Conservation (phyloP, 2,113 vertebrate genomes). For the Dasyurus viverrinus region DNA sequence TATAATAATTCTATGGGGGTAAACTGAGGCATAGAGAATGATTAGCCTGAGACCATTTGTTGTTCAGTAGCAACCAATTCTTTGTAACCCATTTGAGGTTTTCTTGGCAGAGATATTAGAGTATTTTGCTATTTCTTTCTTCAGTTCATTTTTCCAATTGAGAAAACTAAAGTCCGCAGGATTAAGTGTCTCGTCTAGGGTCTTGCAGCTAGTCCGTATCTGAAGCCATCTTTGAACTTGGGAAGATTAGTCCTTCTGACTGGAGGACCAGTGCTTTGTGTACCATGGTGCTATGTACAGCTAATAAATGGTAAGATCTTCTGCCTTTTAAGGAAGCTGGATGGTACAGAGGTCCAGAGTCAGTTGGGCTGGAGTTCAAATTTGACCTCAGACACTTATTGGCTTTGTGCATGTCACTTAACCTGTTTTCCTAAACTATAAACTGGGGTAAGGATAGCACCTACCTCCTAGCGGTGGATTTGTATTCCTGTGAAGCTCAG, state of each 20-base stretch:
- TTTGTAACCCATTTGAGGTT: too few species aligned
- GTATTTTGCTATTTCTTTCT: too few species aligned
- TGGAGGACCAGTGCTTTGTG: background rate
- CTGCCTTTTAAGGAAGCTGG: background rate
- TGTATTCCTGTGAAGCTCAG: background rate
- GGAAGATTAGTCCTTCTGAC: background rate
- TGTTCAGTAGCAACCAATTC: too few species aligned
- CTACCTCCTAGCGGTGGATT: background rate
- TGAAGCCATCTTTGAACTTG: background rate
- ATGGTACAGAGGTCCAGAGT: background rate
- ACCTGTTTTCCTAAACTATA: background rate
- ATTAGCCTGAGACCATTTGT: background rate
- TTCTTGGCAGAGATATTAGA: too few species aligned
- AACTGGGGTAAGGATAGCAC: background rate
- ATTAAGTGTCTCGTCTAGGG: background rate
- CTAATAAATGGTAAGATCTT: background rate
- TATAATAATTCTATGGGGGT: background rate
- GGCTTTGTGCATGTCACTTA: background rate
- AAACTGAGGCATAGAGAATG: background rate
- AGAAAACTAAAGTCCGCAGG: background rate
- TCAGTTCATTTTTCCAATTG: background rate
- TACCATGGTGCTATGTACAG: background rate
- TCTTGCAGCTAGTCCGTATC: background rate
- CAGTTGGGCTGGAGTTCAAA: background rate
- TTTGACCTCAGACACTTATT: background rate